Evolutionary conservation across 2,113 vertebrate species (phyloP).

Genomic region (Saguinus imperator): DNA sequence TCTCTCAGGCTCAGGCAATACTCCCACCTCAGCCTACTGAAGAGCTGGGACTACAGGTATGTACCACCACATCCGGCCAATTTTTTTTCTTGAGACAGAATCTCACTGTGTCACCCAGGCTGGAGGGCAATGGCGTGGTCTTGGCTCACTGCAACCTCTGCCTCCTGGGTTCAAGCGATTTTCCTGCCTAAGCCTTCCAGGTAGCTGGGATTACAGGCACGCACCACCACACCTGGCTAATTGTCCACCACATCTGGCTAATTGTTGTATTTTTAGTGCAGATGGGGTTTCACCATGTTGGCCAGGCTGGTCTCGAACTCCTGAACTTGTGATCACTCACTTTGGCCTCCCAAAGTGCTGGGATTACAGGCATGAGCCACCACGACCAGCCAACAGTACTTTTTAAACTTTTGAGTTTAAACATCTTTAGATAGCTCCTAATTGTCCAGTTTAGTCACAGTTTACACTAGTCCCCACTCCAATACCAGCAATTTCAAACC

Average conservation of each 20-base stretch:
- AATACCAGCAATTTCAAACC: background rate
- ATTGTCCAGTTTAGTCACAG: background rate
- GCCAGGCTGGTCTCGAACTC: background rate
- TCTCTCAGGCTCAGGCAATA: too few species aligned
- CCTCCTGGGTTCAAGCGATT: too few species aligned
- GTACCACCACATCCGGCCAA: too few species aligned
- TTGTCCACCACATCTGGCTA: background rate
- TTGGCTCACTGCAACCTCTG: too few species aligned
- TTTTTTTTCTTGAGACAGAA: too few species aligned
- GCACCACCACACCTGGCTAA: background rate
- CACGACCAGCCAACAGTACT: background rate
- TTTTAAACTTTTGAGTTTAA: constrained; percentile 6
- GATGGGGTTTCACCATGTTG: background rate
- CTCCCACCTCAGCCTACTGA: too few species aligned
- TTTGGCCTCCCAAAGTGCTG: background rate
- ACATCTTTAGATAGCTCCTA: background rate
- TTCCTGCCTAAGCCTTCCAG: background rate
- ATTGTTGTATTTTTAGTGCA: background rate
- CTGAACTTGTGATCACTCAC: background rate
- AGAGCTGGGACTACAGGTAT: too few species aligned
- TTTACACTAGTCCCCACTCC: background rate
- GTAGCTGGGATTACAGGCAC: background rate
- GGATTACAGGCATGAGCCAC: background rate
- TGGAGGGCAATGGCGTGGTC: too few species aligned
- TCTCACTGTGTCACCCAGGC: too few species aligned